Conservation (phyloP, 2,797 vertebrate species). For the Cynodonichthys magdalenae region DNA sequence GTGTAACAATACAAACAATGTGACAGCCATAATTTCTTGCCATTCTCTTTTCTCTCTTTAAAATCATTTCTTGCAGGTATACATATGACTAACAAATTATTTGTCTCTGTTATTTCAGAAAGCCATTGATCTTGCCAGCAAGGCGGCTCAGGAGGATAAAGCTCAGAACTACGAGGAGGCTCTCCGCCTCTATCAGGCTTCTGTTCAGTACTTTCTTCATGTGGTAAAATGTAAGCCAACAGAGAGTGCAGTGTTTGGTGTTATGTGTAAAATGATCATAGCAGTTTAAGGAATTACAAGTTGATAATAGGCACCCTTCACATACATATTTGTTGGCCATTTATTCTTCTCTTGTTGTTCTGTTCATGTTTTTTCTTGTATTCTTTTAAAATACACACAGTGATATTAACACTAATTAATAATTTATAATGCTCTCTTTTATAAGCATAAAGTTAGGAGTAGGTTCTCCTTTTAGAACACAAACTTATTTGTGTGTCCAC, state of each 20-base stretch:
- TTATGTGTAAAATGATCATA: too few relatives aligned
- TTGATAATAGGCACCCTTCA: conserved; percentile 7
- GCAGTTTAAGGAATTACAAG: not conserved
- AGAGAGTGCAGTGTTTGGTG: too few relatives aligned
- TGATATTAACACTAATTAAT: too few relatives aligned
- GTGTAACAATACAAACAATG: not conserved
- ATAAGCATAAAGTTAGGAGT: too few relatives aligned
- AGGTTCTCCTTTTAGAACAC: not conserved
- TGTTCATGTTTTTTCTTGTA: not conserved
- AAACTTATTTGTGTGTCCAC: conserved; percentile 4
- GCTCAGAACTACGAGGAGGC: conserved; percentile 96
- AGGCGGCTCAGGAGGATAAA: conserved; percentile 97
- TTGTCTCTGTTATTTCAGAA: conserved; percentile 82
- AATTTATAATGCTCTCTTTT: too few relatives aligned
- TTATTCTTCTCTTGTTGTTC: not conserved
- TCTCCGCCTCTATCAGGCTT: conserved; percentile 90
- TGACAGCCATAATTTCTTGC: not conserved
- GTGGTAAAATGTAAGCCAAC: conserved; percentile 92
- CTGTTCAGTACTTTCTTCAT: conserved; percentile 96
- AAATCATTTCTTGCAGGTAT: not conserved
- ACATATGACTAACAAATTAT: not conserved
- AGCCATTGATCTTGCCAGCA: conserved; percentile 95
- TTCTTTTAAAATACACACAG: too few relatives aligned
- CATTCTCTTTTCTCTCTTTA: not conserved
- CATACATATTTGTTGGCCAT: not conserved